phyloP scores from a whole-genome alignment of 2,113 vertebrate genomes.

The Arenaria interpres region DNA sequence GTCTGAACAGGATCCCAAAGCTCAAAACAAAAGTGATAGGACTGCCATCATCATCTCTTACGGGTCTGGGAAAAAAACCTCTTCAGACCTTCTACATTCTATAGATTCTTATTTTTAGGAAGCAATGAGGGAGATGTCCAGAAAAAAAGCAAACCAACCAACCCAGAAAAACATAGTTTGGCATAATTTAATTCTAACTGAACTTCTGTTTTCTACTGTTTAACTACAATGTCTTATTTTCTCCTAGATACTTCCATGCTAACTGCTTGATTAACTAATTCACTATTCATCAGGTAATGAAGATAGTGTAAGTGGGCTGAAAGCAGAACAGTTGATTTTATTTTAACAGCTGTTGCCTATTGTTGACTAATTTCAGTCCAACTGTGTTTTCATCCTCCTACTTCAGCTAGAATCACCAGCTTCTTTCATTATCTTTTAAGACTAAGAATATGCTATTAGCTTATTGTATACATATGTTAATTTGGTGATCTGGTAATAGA shows the following conservation, averaged over 20 bases:
- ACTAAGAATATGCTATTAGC: neutral
- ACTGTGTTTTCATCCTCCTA: neutral
- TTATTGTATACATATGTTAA: neutral
- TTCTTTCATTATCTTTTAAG: neutral
- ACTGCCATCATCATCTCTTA: neutral
- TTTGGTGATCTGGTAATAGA: neutral
- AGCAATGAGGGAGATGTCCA: neutral
- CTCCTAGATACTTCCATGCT: neutral
- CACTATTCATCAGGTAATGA: neutral
- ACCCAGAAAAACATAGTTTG: neutral
- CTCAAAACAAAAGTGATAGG: neutral
- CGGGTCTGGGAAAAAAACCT: neutral
- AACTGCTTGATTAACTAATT: neutral
- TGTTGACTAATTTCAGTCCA: neutral
- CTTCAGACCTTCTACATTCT: neutral
- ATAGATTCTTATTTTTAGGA: neutral
- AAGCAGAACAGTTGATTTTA: neutral
- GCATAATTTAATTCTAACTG: neutral
- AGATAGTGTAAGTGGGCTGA: neutral
- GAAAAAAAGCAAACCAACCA: neutral
- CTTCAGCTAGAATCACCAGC: neutral
- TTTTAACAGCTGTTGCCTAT: neutral
- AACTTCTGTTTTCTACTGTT: neutral
- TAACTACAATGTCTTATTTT: neutral
- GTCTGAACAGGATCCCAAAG: neutral